Percentiles rank a stretch among this genome's conserved stretches.
Conservation (phyloP, 92 coral and sea anemone species). For the Desmophyllum pertusum region DNA sequence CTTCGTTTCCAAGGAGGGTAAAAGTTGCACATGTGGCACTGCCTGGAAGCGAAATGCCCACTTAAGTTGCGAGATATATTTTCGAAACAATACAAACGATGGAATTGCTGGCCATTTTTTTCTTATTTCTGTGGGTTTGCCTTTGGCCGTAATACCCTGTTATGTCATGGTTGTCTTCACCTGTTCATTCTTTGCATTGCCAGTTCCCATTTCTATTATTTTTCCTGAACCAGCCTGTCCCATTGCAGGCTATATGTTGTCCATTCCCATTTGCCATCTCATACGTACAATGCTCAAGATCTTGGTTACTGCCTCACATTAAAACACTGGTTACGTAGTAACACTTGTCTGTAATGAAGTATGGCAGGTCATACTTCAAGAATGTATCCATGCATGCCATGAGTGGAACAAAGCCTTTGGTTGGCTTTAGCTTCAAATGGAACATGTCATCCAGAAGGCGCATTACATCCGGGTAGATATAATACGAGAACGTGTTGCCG, state of each 20-base stretch:
- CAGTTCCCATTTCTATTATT: too few species aligned
- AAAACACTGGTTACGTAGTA: neutral
- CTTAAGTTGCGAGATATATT: too few species aligned
- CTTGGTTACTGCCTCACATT: neutral
- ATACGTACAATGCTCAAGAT: neutral
- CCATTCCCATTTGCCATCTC: neutral
- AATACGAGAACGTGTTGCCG: neutral
- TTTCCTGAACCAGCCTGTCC: too few species aligned
- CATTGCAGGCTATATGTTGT: too few species aligned
- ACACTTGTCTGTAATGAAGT: neutral
- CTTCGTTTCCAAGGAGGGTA: conserved; percentile 25
- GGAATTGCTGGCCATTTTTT: too few species aligned
- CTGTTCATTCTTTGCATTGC: too few species aligned
- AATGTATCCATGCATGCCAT: neutral
- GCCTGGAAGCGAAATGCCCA: conserved; percentile 26
- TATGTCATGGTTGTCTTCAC: too few species aligned
- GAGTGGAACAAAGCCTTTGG: neutral
- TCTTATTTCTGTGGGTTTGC: too few species aligned
- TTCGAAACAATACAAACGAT: too few species aligned
- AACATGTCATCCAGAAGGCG: neutral
- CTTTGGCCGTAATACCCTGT: too few species aligned
- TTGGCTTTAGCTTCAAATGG: neutral
- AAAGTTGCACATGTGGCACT: conserved; percentile 25
- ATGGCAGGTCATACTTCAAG: neutral
- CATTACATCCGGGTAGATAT: neutral